Conservation (phyloP, 2,888 invertebrate genomes). For the Pardosa pseudoannulata region DNA sequence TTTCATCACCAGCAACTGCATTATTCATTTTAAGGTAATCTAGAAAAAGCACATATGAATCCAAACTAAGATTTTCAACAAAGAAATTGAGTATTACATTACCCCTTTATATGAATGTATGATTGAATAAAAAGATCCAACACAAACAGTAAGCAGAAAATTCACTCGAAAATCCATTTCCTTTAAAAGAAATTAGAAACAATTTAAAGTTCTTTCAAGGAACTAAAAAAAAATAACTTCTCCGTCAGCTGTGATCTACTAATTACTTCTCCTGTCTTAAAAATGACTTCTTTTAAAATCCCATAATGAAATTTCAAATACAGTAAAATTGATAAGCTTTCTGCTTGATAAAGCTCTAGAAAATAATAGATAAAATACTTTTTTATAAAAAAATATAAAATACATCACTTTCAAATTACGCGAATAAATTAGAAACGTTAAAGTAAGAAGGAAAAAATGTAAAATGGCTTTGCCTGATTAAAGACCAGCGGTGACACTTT, state of each 20-base stretch:
- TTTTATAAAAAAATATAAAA: conserved; percentile 12
- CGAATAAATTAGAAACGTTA: conserved; percentile 12
- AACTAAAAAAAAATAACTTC: too few species aligned
- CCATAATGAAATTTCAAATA: conserved; percentile 3
- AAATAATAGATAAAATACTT: conserved; percentile 5
- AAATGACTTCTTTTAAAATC: neutral
- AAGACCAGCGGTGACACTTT: conserved; percentile 12
- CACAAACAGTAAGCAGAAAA: too few species aligned
- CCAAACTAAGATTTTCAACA: too few species aligned
- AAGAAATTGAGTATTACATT: too few species aligned
- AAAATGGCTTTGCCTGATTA: conserved; percentile 6
- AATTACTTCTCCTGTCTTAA: neutral
- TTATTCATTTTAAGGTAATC: too few species aligned
- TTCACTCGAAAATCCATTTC: too few species aligned
- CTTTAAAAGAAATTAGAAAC: too few species aligned
- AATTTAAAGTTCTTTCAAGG: too few species aligned
- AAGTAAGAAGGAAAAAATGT: neutral
- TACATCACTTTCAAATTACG: conserved; percentile 15
- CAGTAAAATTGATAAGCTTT: conserved; percentile 6
- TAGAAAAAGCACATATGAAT: too few species aligned
- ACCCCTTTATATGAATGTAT: too few species aligned
- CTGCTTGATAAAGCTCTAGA: neutral
- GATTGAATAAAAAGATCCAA: too few species aligned
- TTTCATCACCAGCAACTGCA: too few species aligned
- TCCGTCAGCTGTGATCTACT: neutral